Evolutionary conservation across 1,140 invertebrate species (phyloP).

Genomic region (Drosophila ambigua): DNA sequence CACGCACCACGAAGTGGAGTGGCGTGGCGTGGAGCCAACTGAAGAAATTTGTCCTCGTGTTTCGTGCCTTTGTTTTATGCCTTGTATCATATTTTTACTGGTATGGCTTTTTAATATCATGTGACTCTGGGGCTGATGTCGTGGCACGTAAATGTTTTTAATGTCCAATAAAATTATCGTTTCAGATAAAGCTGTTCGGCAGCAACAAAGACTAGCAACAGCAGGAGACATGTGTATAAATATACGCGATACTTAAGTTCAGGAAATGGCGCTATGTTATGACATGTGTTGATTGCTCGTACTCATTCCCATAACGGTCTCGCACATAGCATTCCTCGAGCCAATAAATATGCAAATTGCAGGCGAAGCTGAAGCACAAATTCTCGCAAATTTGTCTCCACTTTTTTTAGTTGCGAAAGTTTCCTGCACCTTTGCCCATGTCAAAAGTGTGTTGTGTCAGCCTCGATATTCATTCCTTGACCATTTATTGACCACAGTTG

Average conservation of each 20-base stretch:
- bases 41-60: constrained; percentile 27
- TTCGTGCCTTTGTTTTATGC: constrained; percentile 43
- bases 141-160: constrained; percentile 76
- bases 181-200: constrained; percentile 60
- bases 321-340: neutral
- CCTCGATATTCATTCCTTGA: too few species aligned
- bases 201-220: constrained; percentile 15
- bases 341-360: constrained; percentile 17
- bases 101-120: constrained; percentile 75
- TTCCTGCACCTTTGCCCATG: neutral
- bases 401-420: too few species aligned
- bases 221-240: constrained; percentile 27
- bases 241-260: constrained; percentile 20
- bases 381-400: too few species aligned
- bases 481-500: neutral
- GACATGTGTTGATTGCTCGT: constrained; percentile 43
- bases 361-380: too few species aligned
- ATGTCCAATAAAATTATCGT: constrained; percentile 78
- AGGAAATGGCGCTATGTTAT: constrained; percentile 34
- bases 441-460: constrained; percentile 1
- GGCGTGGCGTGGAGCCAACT: neutral
- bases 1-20: constrained; percentile 42
- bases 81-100: constrained; percentile 60
- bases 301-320: neutral
- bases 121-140: constrained; percentile 57